These are phyloP conservation scores for Oegoconia quadripuncta DNA, from an alignment of 2,888 invertebrate species.

Conservation along the genomic window DNA sequence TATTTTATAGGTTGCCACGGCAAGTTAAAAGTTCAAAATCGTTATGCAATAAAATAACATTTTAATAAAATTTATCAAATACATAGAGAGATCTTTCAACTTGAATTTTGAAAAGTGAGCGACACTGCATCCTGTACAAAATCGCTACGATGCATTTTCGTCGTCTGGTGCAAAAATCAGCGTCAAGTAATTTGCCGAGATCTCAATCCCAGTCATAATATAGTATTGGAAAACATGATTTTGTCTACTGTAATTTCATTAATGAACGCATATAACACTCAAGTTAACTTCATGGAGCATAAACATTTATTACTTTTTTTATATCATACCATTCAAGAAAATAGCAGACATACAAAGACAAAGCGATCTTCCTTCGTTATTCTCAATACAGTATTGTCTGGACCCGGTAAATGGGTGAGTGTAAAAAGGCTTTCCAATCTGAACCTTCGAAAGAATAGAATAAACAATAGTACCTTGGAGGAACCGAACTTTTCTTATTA, in stretches of 20 bases:
- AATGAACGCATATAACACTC: constrained; percentile 59
- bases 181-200: background rate
- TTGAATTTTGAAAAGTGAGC: no score
- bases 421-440: constrained; percentile 75
- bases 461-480: constrained; percentile 63
- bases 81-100: no score
- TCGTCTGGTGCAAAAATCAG: no score
- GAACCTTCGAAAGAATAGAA: constrained; percentile 64
- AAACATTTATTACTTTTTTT: constrained; percentile 63
- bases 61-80: no score
- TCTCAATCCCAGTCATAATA: background rate
- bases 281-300: constrained; percentile 64
- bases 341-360: constrained; percentile 66
- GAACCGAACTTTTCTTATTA: constrained; percentile 65
- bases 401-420: constrained; percentile 57
- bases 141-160: no score
- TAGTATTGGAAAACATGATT: constrained; percentile 4
- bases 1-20: no score
- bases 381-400: constrained; percentile 57
- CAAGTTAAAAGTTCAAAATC: no score
- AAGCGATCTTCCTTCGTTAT: constrained; percentile 49
- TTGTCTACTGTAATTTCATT: constrained; percentile 41
- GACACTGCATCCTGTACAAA: no score
- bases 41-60: no score
- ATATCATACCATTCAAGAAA: constrained; percentile 63